Evolutionary conservation across 2,888 invertebrate species (phyloP).

Genomic region (Brachylomia viminalis): DNA sequence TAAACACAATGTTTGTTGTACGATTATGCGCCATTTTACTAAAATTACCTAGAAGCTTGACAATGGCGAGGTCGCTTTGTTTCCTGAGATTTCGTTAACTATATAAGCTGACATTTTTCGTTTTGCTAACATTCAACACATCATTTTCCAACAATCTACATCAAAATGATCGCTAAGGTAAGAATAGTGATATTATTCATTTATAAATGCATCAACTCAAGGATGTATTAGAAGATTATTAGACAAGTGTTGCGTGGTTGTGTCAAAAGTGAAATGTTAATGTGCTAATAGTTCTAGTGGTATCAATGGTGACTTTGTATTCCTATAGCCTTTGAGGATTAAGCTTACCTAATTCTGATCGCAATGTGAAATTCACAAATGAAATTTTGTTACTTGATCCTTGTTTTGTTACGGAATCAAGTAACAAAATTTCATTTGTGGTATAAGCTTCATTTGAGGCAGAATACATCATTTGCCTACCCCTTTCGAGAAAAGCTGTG

Average conservation of each 20-base stretch:
- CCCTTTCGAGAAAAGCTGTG: background rate
- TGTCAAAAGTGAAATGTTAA: conserved; percentile 34
- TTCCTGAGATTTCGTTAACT: conserved; percentile 78
- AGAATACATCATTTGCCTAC: no score
- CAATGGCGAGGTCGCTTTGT: conserved; percentile 78
- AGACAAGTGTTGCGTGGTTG: conserved; percentile 17
- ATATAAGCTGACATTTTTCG: conserved; percentile 79
- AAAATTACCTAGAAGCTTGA: conserved; percentile 76
- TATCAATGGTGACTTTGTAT: background rate
- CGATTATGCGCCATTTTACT: conserved; percentile 73
- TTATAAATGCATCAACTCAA: conserved; percentile 16
- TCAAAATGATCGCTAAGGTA: conserved; percentile 83
- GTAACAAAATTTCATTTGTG: background rate
- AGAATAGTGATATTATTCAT: conserved; percentile 56
- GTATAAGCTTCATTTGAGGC: background rate
- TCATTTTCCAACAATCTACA: conserved; percentile 70
- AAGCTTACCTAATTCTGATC: background rate
- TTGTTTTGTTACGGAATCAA: background rate
- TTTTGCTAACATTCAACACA: conserved; percentile 76
- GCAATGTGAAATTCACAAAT: no score
- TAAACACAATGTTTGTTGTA: conserved; percentile 70
- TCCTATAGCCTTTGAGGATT: background rate
- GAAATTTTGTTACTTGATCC: no score
- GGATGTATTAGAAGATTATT: background rate
- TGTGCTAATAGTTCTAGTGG: conserved; percentile 24